Base-by-base conservation (phyloP, 2,113 vertebrate genomes). In the Fregata magnificens region DNA sequence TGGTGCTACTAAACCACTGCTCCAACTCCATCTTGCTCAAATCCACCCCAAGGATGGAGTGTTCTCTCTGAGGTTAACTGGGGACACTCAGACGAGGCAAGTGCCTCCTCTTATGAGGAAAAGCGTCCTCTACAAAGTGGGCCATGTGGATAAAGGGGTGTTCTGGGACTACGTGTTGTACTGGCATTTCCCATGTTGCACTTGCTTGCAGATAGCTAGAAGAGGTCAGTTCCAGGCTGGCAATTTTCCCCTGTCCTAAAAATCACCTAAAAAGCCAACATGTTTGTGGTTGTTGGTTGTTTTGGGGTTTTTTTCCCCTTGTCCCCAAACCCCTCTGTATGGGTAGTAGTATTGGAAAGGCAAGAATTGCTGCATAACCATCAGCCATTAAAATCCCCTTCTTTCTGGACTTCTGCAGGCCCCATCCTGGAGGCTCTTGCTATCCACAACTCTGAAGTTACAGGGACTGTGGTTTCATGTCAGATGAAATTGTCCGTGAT, bases 121-220 rank as follows among this genome's bases (percentile, higher is more conserved):
- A 83, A 76, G 21, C 15, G 26, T 67, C 56, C 21, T 36, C n/a
- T 45, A 7, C 25, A 9, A 67, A 55, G 11, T 0, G 58, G 42
- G 42, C 45, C 16, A 11, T 0, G 0, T 21, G 31, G 71, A 22
- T 45, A 16, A 79, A 72, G 47, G 6, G 12, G 2, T 36, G 36
- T 81, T 80, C 49, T n/a, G 40, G 38, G 28, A 42, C 52, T 17
- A 1, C 9, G 25, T 20, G 15, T 29, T 12, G 12, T 24, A 13
- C 34, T 58, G 76, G 20, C n/a, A 55, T 58, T 76, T 94, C n/a
- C 47, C n/a, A 15, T 1, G 0, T 15, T 85, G 34, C 17, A 13
- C 24, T 70, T 63, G 18, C 32, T 70, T 86, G 86, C n/a, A 59
- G 56, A 9, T 4, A 67, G 19, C 17, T 40, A 4, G 42, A 66